Evolutionary conservation across 2,888 invertebrate species (phyloP).

Genomic region (Athripsodes cinereus): DNA sequence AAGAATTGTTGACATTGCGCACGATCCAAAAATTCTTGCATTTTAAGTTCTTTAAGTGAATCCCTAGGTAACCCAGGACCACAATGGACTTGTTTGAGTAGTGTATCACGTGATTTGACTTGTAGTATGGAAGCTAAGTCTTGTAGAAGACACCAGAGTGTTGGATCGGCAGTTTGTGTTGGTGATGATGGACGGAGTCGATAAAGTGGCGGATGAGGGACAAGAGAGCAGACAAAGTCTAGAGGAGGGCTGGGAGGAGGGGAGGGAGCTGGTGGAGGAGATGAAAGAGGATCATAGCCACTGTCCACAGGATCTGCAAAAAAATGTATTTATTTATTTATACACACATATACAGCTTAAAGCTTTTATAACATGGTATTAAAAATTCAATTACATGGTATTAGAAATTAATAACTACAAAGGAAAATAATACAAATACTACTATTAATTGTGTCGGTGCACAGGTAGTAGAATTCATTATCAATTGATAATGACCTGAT

Average conservation of each 20-base stretch:
- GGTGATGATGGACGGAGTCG: conserved; percentile 58
- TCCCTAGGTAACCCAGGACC: conserved; percentile 53
- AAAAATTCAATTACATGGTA: too few species aligned
- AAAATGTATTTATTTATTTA: too few species aligned
- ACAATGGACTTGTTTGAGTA: conserved; percentile 65
- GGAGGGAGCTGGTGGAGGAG: conserved; percentile 49
- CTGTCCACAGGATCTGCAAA: conserved; percentile 42
- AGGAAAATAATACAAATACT: too few species aligned
- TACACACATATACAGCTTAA: too few species aligned
- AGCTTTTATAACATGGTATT: too few species aligned
- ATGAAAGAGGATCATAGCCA: conserved; percentile 57
- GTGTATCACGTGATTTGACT: conserved; percentile 75
- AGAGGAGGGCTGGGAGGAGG: conserved; percentile 51
- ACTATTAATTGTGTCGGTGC: too few species aligned
- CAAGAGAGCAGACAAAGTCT: conserved; percentile 77
- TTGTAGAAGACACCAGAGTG: conserved; percentile 75
- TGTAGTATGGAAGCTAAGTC: conserved; percentile 71
- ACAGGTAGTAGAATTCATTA: too few species aligned
- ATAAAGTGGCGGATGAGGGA: conserved; percentile 75
- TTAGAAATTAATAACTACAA: too few species aligned
- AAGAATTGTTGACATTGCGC: conserved; percentile 74
- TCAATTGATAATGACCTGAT: too few species aligned
- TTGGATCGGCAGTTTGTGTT: conserved; percentile 45
- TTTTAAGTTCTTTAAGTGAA: conserved; percentile 61
- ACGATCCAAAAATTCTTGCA: conserved; percentile 73